Base-by-base conservation (phyloP, 2,888 invertebrate species). In the Zele albiditarsus region DNA sequence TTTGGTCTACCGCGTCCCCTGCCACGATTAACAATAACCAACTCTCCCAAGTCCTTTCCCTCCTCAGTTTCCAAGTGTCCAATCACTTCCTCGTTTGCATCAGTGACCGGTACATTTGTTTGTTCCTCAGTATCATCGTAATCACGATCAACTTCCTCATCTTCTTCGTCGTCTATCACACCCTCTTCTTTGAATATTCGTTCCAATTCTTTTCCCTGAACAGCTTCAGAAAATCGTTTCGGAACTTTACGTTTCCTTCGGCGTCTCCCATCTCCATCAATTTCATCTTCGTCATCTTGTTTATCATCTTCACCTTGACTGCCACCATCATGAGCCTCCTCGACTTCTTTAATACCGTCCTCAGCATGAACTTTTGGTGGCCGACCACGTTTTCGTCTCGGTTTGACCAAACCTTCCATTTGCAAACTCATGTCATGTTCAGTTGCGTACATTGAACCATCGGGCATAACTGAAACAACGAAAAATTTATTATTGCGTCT, bases 181-280 rank as follows among this genome's bases (percentile, higher is more conserved):
- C 94, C 95, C 88, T 94, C 94, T 83, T 94, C 93, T 82, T 92
- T 91, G 81, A 94, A 93, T 80, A 95, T 93, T 79, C 93, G 91
- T 82, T 95, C 95, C 68, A 95, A 89, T 88, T 95, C 95, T 87
- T 94, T 94, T 4, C 95, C 95, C 91, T 94, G 89, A 28, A 87
- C 89, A 62, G 89, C 89, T 83, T 90, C 90, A 81, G 86, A 87
- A 77, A 87, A 90, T 77, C 89, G 90, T 91, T 93, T 91, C 0
- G 95, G 95, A 23, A 93, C 91, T 89, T 93, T 94, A 46, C 89
- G 85, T 80, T 93, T 92, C 82, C 92, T 90, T 23, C 94, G 89
- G 82, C 92, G 92, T 65, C 93, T 92, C 16, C 92, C 91, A 25
- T 92, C 91, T 62, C 92, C 92, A 31, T 91, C 91, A 38, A 89